Evolutionary conservation across 1,140 invertebrate genomes (phyloP), one percentile per base, ranked within the genome.

Genomic region (Acyrthosiphon pisum): DNA sequence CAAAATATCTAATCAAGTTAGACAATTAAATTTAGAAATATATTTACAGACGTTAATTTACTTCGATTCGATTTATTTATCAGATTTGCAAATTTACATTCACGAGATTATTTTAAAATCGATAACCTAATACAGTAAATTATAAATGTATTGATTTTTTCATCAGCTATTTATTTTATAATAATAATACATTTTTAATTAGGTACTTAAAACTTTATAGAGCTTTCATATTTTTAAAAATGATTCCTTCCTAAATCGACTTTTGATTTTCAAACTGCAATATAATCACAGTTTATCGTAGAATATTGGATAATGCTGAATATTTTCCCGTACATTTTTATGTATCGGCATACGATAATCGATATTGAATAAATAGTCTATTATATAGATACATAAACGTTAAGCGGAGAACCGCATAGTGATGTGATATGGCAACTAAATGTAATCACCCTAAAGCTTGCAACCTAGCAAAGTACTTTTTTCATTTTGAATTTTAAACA

Each of bases 331-430:
- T n/a, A 76, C 1, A n/a, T 76, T n/a, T 76, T 76, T 76, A 76
- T 76, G 6, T n/a, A 76, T 76, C 60, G 6, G 60, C n/a, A 76
- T 76, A 76, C 60, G 60, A 76, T 76, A 76, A 76, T 76, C 60
- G 60, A 76, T n/a, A 76, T 76, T 76, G 60, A n/a, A 76, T 76
- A 76, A 76, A 76, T 76, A 76, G n/a, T 76, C 60, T 76, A 76
- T 76, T 76, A n/a, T 76, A 35, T 6, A 18, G 60, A 76, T 76
- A 76, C n/a, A 76, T 76, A 76, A 76, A 76, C 60, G 60, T 76
- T 76, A 76, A 76, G 60, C 60, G 60, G 60, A 76, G 30, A 76
- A 18, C 11, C 4, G 14, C 22, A 76, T n/a, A 14, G 60, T n/a
- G 30, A 68, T 68, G 2, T 68, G 30, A 68, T 18, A 68, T 30